Conservation (phyloP, 2,113 vertebrate species). For the Ammodytes dubius region DNA sequence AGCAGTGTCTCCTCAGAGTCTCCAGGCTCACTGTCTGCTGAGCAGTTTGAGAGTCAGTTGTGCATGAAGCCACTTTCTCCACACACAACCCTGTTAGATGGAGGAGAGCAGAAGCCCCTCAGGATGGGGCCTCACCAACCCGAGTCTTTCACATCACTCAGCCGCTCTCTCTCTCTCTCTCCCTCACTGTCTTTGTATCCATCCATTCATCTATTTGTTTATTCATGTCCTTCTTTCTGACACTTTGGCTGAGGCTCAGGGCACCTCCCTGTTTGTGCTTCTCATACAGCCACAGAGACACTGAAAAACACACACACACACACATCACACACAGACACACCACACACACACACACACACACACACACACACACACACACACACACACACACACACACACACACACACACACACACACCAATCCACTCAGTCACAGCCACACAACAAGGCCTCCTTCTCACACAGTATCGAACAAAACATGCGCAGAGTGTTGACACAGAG, state of each 20-base stretch:
- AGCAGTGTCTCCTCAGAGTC: slow-evolving; percentile 44
- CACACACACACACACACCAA: slow-evolving; percentile 14
- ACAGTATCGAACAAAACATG: slow-evolving; percentile 22
- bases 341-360: slow-evolving; percentile 15
- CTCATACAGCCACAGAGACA: slow-evolving; percentile 22
- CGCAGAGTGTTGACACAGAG: slow-evolving; percentile 54
- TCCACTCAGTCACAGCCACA: too few species aligned
- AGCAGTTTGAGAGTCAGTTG: slow-evolving; percentile 60
- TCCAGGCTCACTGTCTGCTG: slow-evolving; percentile 41
- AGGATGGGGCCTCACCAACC: slow-evolving; percentile 55
- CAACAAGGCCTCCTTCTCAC: slow-evolving; percentile 12
- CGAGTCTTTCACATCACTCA: slow-evolving; percentile 44
- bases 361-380: background rate
- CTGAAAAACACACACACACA: slow-evolving; percentile 33
- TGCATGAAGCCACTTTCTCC: slow-evolving; percentile 58
- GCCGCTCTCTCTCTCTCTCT: slow-evolving; percentile 33
- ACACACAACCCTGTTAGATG: slow-evolving; percentile 35
- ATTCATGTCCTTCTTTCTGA: slow-evolving; percentile 63
- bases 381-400: slow-evolving; percentile 8
- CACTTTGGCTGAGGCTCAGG: slow-evolving; percentile 32
- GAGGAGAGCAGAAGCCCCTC: slow-evolving; percentile 35
- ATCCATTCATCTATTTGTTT: slow-evolving; percentile 62
- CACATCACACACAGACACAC: slow-evolving; percentile 9
- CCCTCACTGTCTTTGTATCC: slow-evolving; percentile 60
- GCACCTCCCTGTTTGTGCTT: slow-evolving; percentile 23